phyloP scores from a whole-genome alignment of 2,888 invertebrate species.

The Steromphala cineraria region DNA sequence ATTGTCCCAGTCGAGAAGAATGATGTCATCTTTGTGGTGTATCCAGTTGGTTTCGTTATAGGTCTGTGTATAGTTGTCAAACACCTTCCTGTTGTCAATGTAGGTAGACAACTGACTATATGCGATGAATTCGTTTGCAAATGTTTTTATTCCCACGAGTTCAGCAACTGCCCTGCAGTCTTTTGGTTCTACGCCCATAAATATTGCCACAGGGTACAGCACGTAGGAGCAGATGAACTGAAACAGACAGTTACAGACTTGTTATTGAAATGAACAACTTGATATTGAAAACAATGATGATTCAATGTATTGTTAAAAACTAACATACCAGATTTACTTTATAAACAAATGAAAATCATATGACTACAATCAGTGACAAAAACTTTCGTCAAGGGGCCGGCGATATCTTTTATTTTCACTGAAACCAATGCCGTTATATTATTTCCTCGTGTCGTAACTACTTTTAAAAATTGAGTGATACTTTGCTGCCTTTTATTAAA shows the following conservation, averaged over 20 bases:
- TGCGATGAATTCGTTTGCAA: conserved; percentile 95
- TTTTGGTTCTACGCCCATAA: conserved; percentile 83
- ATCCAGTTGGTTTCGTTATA: conserved; percentile 15
- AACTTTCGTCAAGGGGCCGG: no score
- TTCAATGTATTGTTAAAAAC: no score
- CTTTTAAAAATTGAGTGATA: no score
- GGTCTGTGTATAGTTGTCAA: conserved; percentile 26
- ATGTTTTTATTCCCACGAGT: conserved; percentile 91
- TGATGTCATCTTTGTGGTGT: conserved; percentile 34
- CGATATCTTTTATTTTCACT: no score
- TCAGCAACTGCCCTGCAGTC: conserved; percentile 87
- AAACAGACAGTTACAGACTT: neutral
- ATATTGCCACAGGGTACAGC: conserved; percentile 91
- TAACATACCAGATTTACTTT: no score
- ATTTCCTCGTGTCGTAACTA: no score
- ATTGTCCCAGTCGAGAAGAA: conserved; percentile 34
- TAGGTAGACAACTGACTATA: conserved; percentile 79
- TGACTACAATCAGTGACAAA: no score
- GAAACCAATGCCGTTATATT: no score
- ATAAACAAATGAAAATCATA: no score
- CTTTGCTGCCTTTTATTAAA: no score
- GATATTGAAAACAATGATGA: no score
- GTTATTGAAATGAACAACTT: no score
- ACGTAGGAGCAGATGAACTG: conserved; percentile 84
- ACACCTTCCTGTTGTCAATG: conserved; percentile 30